These are phyloP conservation scores for Chlorodrepanis virens DNA, from an alignment of 2,113 vertebrate species.

Conservation along the genomic window DNA sequence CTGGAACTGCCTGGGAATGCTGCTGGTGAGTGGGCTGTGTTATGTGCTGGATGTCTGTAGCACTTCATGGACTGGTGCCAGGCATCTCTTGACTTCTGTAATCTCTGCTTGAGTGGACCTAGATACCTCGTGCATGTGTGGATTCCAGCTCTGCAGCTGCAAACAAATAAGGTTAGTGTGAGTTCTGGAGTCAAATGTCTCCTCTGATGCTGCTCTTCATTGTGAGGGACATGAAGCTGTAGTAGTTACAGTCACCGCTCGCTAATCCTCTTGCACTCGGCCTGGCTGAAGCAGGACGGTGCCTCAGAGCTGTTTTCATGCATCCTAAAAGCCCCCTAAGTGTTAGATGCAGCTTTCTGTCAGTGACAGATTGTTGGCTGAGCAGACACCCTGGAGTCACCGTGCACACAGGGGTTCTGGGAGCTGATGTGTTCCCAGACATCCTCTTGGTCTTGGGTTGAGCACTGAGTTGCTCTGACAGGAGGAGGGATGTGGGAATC, in stretches of 20 bases:
- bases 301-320: not conserved
- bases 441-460: not conserved
- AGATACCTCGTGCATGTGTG: not conserved
- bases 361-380: conserved; percentile 30
- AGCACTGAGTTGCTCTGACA: not conserved
- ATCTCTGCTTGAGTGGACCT: conserved; percentile 46
- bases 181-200: not conserved
- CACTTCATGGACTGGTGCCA: not conserved
- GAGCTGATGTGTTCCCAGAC: conserved; percentile 24
- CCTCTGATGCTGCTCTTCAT: not conserved
- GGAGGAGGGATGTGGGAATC: not conserved
- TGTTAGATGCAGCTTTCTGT: not conserved
- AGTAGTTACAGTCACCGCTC: not conserved
- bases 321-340: not conserved
- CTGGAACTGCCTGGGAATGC: not conserved
- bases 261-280: not conserved
- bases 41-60: not conserved
- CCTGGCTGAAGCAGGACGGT: not conserved
- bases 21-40: not conserved
- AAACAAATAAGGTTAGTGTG: not conserved
- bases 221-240: not conserved
- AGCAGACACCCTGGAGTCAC: not conserved
- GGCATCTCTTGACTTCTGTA: conserved; percentile 49
- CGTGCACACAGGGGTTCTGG: not conserved
- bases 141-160: not conserved